Base-by-base conservation (phyloP, 92 coral and sea anemone genomes). In the Parazoanthus darwini region DNA sequence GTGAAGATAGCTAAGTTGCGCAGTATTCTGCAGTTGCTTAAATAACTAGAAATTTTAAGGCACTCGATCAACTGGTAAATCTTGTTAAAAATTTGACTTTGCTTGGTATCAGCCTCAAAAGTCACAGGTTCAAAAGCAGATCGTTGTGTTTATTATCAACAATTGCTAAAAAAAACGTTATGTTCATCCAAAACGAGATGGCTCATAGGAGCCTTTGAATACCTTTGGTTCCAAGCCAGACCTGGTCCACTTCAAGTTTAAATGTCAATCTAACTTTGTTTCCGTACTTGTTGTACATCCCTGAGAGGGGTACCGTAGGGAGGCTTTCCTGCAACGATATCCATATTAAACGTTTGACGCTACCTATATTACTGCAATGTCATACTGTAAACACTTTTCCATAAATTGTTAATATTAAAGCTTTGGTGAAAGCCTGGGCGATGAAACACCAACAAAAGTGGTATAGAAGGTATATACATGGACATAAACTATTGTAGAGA, bases 181-280 rank as follows among this genome's bases (percentile, higher is more conserved):
- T 63, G 9, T 63, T 22, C 70, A 39, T 39, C 42, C 42, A 39
- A 6, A 1, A 6, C 66, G 15, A 58, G 66, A 58, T 58, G 66
- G 66, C 66, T 58, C 70, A 18, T 22, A 22, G 6, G 3, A 63
- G 6, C 35, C n/a, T 82, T 10, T 29, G 26, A 63, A 18, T 92
- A 97, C 99, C 99, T 94, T 97, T 97, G 42, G 99, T 97, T 81
- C 99, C 98, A 71, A 97, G 91, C 99, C 99, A 97, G 44, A 97
- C 81, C 89, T 97, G 99, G 82, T 97, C 99, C 88, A 95, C 77
- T 88, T 97, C 98, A 59, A 97, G 93, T 92, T 97, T 97, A 82
- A 97, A 97, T 39, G 99, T 97, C 86, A 97, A 92, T 81, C 99
- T 92, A 72, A 97, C 99, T 91, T 97, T 97, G 80, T 98, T 94